Base-by-base conservation (phyloP, 2,797 vertebrate genomes). In the Enteromius fasciolatus region DNA sequence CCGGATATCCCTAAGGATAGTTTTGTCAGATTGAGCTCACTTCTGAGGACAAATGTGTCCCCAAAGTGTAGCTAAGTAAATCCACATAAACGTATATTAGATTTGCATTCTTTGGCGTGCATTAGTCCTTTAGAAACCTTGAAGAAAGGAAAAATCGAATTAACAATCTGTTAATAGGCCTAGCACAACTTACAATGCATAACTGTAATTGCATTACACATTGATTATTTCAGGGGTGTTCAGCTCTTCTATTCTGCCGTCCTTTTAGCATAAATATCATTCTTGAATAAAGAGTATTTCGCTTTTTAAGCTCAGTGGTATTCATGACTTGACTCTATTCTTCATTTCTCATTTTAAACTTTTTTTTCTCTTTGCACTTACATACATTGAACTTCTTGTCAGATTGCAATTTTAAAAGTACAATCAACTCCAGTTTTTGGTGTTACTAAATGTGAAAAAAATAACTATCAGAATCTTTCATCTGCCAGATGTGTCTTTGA, bases 241-340 rank as follows among this genome's bases (percentile, higher is more conserved):
- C 50, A 20, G 15, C 15, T 61, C 28, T 75, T 41, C 31, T 25
- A 4, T 59, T 33, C 23, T 57, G 9, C 15, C 3, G 6, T 59
- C 46, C 74, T 63, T 85, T 82, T 50, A 73, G 33, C 52, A 80
- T 50, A 70, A 64, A 85, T 50, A 79, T 75, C n/a, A 18, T 57
- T 18, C 25, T 73, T 66, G 50, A 69, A 83, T 39, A 70, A 85
- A 39, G 31, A 76, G 74, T 28, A 9, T 72, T 63, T 41, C 9
- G 33, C 12, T 48, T 82, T 54, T 44, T 48, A 52, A 23, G 23
- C 15, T 52, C 44, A 31, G 28, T 59, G 25, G 28, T 70, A 75
- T 85, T 81, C 63, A 75, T 74, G 68, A n/a, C 12, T 33, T 4
- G 18, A 14, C 36, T 54, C 44, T 15, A 18, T 10, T 54, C 61